A percentile compares a stretch with the other conserved stretches of the same genome.
These are phyloP conservation scores for Neoseiulus cucumeris DNA, from an alignment of 1,140 invertebrate genomes.

Conservation along the genomic window DNA sequence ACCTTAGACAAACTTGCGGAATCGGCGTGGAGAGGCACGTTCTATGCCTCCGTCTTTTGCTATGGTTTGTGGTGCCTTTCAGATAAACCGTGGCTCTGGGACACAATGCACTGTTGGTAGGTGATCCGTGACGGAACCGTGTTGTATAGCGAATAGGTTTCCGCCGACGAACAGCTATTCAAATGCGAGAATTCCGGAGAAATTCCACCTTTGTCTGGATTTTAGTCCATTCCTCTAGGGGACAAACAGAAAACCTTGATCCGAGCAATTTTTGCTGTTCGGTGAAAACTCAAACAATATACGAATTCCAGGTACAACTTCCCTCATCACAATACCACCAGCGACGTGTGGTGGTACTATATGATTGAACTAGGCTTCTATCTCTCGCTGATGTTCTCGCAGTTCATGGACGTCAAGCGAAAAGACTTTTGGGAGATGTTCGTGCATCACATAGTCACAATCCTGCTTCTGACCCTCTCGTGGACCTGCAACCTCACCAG, in stretches of 20 bases:
- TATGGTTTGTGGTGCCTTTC: slow-evolving; percentile 64
- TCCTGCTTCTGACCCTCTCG: slow-evolving; percentile 66
- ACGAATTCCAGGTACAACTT: slow-evolving; percentile 31
- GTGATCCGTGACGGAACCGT: slow-evolving; percentile 23
- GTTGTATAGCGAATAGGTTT: no score
- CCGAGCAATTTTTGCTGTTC: background rate
- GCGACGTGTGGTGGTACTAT: slow-evolving; percentile 69
- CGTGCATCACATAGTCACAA: slow-evolving; percentile 80
- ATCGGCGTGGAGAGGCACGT: slow-evolving; percentile 60
- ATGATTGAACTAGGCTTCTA: slow-evolving; percentile 88
- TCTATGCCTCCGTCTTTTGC: slow-evolving; percentile 60
- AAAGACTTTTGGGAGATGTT: slow-evolving; percentile 97
- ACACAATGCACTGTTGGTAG: slow-evolving; percentile 75
- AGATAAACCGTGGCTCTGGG: slow-evolving; percentile 86
- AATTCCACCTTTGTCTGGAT: background rate
- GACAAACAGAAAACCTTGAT: slow-evolving; percentile 20
- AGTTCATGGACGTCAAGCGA: slow-evolving; percentile 70
- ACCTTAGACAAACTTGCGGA: slow-evolving; percentile 79
- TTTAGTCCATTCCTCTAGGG: slow-evolving; percentile 9
- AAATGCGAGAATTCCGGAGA: slow-evolving; percentile 6
- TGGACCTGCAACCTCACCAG: slow-evolving; percentile 84
- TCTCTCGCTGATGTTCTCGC: slow-evolving; percentile 73
- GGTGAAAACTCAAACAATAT: slow-evolving; percentile 32
- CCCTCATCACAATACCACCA: slow-evolving; percentile 20
- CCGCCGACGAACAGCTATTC: no score